These are phyloP conservation scores for Thunnus albacares DNA, from an alignment of 2,797 vertebrate species.

Conservation along the genomic window DNA sequence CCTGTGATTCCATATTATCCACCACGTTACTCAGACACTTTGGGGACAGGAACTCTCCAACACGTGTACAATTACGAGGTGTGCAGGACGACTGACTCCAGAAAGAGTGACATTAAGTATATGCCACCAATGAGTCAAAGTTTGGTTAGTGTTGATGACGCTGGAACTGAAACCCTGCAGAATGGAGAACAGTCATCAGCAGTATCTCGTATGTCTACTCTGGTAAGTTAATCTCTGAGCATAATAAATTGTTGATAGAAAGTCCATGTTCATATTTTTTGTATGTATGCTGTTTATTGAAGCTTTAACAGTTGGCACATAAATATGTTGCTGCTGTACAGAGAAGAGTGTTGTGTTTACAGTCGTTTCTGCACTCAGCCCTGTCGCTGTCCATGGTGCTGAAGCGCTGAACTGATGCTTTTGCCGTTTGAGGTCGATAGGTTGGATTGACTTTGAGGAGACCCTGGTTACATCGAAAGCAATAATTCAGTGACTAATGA, in stretches of 20 bases:
- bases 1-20: slow-evolving; percentile 71
- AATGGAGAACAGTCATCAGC: slow-evolving; percentile 4
- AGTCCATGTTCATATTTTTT: neutral
- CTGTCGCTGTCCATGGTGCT: slow-evolving; percentile 59
- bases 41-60: slow-evolving; percentile 43
- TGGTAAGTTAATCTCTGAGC: slow-evolving; percentile 26
- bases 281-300: neutral
- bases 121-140: slow-evolving; percentile 24
- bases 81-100: slow-evolving; percentile 42
- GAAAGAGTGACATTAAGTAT: slow-evolving; percentile 49
- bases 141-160: slow-evolving; percentile 18
- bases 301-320: too few relatives aligned
- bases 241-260: neutral
- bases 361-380: neutral
- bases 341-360: too few relatives aligned
- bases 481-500: neutral
- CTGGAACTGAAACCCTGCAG: neutral
- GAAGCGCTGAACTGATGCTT: neutral
- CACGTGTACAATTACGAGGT: slow-evolving; percentile 54
- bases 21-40: slow-evolving; percentile 55
- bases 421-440: neutral
- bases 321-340: too few relatives aligned
- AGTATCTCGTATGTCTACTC: slow-evolving; percentile 2
- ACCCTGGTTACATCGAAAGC: neutral
- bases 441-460: neutral